A percentile compares a stretch with the other conserved stretches of the same genome.
Evolutionary conservation across 2,113 vertebrate species (phyloP).

Genomic region (Apteryx owenii): DNA sequence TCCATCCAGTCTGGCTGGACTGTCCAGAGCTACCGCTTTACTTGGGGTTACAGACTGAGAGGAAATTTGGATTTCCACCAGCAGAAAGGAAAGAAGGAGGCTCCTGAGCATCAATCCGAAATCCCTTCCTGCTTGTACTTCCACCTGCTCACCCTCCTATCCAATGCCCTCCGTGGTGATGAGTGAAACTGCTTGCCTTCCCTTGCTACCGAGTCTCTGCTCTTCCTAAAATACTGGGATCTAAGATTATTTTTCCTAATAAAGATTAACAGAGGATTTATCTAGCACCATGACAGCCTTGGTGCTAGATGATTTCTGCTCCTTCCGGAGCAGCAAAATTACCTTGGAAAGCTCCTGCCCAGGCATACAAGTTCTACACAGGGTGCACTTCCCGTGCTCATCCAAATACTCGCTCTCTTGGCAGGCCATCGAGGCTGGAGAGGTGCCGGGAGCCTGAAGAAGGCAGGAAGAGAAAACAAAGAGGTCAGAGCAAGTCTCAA

Average conservation of each 20-base stretch:
- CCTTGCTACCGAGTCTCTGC: not conserved
- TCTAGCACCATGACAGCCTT: not conserved
- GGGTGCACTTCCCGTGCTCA: conserved; percentile 71
- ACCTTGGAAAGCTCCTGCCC: conserved; percentile 86
- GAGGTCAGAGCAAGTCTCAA: not conserved
- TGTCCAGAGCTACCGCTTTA: not conserved
- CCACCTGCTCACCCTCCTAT: not conserved
- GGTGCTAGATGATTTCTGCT: not conserved
- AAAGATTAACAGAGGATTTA: not conserved
- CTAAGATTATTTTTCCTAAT: not conserved
- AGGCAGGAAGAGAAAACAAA: not conserved
- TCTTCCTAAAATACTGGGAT: not conserved
- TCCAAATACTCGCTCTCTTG: conserved; percentile 76
- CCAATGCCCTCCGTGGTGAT: not conserved
- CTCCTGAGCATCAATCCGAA: not conserved
- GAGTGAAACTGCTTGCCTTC: not conserved
- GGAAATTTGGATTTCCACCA: not conserved
- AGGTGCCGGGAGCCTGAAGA: not conserved
- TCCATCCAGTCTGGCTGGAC: not conserved
- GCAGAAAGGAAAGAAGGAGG: not conserved
- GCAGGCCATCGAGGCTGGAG: conserved; percentile 62
- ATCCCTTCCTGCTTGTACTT: not conserved
- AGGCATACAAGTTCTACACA: conserved; percentile 80
- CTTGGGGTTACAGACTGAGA: fast-evolving
- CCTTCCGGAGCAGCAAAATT: not conserved